Conservation (phyloP, 2,888 invertebrate genomes). For the Lasioglossum zephyrum region DNA sequence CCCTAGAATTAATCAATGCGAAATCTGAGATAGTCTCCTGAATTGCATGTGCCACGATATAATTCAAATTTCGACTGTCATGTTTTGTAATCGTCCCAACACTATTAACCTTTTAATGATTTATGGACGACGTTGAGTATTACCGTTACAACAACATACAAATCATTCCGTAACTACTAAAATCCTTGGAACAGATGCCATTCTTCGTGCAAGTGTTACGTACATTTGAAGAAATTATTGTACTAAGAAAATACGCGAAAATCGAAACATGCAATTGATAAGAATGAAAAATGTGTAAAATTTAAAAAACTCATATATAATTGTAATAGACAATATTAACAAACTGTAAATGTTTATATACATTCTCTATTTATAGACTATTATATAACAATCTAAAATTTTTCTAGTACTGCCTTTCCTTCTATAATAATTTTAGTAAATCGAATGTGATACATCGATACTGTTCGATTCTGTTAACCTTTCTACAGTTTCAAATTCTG, state of each 20-base stretch:
- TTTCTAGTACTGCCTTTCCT: neutral
- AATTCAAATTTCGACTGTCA: conserved; percentile 4
- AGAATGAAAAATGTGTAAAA: too few species aligned
- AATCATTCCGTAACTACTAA: neutral
- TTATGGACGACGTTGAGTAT: neutral
- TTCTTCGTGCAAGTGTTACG: neutral
- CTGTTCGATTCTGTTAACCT: neutral
- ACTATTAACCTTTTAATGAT: conserved; percentile 5
- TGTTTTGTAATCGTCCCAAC: neutral
- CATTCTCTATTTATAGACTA: too few species aligned
- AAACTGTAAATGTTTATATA: neutral
- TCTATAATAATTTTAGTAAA: neutral
- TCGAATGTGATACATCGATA: neutral
- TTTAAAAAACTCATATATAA: too few species aligned
- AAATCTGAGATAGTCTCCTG: conserved; percentile 52
- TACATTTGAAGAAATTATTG: neutral
- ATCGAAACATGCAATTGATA: too few species aligned
- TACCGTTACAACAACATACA: neutral
- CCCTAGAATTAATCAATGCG: conserved; percentile 61
- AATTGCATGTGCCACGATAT: conserved; percentile 34
- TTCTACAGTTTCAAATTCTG: neutral
- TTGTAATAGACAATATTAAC: neutral
- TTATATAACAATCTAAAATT: too few species aligned
- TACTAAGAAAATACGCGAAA: neutral
- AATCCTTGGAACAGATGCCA: neutral